These are phyloP conservation scores for Syngnathus scovelli DNA, from an alignment of 2,113 vertebrate species.

Conservation along the genomic window DNA sequence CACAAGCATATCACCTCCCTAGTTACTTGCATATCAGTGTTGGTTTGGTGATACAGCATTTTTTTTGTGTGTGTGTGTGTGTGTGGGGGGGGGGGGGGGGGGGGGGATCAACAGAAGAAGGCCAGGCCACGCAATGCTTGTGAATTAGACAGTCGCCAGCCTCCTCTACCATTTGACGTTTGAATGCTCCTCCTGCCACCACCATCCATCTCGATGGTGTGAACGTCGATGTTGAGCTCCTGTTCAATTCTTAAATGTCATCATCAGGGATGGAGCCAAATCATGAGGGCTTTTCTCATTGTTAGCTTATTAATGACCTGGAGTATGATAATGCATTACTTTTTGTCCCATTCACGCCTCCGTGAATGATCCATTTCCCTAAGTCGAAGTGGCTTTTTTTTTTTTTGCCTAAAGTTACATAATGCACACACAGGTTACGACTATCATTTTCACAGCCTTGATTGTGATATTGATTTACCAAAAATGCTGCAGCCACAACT, in stretches of 20 bases:
- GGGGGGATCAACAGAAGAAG: neutral
- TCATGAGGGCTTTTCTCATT: too few species aligned
- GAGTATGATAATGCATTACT: too few species aligned
- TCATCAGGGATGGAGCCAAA: too few species aligned
- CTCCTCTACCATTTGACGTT: neutral
- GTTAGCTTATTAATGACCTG: too few species aligned
- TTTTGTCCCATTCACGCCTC: too few species aligned
- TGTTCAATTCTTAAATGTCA: too few species aligned
- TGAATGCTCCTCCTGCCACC: neutral
- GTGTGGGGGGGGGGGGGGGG: too few species aligned
- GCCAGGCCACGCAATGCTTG: neutral
- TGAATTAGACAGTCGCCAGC: neutral
- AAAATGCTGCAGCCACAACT: too few species aligned
- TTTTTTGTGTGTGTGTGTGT: too few species aligned
- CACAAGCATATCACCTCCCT: neutral
- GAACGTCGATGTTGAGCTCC: neutral
- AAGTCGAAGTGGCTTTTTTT: neutral
- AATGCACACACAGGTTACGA: slow-evolving; percentile 2
- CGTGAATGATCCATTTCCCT: neutral
- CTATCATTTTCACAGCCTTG: slow-evolving; percentile 4
- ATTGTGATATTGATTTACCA: too few species aligned
- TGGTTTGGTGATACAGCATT: neutral
- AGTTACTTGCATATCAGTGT: neutral
- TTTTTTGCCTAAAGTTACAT: slow-evolving; percentile 27
- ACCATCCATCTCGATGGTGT: neutral